A percentile compares a stretch with the other conserved stretches of the same genome.
Evolutionary conservation across 2,888 invertebrate species (phyloP).

Genomic region (Phalera bucephala): DNA sequence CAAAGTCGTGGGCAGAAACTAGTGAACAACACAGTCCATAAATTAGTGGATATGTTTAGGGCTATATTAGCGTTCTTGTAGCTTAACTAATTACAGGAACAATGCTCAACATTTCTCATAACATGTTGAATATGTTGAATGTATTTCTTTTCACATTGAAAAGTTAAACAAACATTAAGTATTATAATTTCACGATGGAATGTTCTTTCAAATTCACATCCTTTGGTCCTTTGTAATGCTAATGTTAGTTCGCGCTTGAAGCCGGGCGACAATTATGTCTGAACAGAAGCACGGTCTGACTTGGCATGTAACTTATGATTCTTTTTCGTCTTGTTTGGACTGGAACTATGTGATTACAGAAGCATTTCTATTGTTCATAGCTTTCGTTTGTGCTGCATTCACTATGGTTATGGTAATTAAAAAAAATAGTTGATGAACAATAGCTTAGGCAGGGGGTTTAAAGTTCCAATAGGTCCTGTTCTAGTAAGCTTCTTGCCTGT

Average conservation of each 20-base stretch:
- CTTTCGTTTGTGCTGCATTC: not conserved
- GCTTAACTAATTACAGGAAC: too few species aligned
- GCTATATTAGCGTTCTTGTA: too few species aligned
- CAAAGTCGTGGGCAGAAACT: too few species aligned
- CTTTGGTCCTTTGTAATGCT: conserved; percentile 23
- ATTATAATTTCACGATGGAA: conserved; percentile 3
- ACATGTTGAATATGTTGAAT: not conserved
- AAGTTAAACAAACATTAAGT: conserved; percentile 24
- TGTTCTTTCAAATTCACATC: conserved; percentile 7
- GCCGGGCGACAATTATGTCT: not conserved
- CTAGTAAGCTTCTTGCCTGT: too few species aligned
- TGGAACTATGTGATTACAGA: conserved; percentile 6
- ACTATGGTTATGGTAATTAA: too few species aligned
- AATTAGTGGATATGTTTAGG: too few species aligned
- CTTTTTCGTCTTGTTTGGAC: conserved; percentile 7
- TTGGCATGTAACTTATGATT: conserved; percentile 16
- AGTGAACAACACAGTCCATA: too few species aligned
- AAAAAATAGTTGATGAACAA: too few species aligned
- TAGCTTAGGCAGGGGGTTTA: too few species aligned
- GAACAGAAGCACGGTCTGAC: conserved; percentile 14
- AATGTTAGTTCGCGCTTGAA: conserved; percentile 10
- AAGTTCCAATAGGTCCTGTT: too few species aligned
- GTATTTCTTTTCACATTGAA: not conserved
- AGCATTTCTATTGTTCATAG: conserved; percentile 5
- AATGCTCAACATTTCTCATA: not conserved